These are phyloP conservation scores for Ammospiza caudacuta DNA, from an alignment of 2,113 vertebrate genomes.

Conservation along the genomic window DNA sequence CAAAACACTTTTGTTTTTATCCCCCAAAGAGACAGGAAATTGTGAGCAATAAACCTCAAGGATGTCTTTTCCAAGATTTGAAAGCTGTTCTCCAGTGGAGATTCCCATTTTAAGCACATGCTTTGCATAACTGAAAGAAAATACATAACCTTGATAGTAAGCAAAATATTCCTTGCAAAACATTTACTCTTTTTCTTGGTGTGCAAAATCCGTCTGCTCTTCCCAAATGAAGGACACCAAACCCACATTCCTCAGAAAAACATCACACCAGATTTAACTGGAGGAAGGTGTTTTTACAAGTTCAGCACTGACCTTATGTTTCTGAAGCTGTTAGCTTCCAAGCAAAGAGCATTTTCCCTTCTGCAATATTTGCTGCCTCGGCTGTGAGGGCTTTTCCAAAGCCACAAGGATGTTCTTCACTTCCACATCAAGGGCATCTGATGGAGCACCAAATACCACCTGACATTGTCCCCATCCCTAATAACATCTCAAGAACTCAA, in stretches of 20 bases:
- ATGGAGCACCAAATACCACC: background rate
- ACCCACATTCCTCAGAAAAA: background rate
- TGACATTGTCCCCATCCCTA: accelerated
- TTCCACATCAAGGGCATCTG: background rate
- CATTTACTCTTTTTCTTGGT: background rate
- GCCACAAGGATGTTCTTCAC: background rate
- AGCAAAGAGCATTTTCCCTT: background rate
- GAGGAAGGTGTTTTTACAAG: background rate
- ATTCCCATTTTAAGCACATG: constrained; percentile 3
- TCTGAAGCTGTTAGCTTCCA: background rate
- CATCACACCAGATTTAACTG: background rate
- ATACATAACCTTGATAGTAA: background rate
- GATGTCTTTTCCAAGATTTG: background rate
- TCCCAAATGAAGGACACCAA: background rate
- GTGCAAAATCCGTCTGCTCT: background rate
- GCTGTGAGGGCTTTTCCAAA: background rate
- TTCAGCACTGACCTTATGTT: background rate
- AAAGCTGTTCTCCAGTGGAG: background rate
- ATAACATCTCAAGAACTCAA: background rate
- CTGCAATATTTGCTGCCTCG: background rate
- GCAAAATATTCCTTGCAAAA: constrained; percentile 7
- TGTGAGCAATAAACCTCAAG: constrained; percentile 16
- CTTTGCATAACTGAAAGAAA: constrained; percentile 37
- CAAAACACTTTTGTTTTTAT: background rate
- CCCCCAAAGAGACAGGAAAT: constrained; percentile 13